phyloP scores from a whole-genome alignment of 2,113 vertebrate species.

The Chaenogobius annularis region DNA sequence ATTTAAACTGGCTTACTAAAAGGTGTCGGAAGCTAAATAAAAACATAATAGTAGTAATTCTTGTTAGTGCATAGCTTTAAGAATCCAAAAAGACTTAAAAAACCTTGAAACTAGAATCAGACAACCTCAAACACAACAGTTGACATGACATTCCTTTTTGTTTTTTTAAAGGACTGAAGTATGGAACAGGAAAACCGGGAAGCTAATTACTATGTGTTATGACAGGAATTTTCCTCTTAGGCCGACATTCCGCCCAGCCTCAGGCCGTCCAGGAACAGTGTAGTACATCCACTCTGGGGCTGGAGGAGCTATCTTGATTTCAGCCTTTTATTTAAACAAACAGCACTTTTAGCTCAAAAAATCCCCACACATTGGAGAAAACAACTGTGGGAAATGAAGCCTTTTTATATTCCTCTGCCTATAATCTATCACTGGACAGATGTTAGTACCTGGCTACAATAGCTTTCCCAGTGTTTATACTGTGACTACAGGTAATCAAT shows the following conservation, averaged over 20 bases:
- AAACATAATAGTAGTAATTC: too few species aligned
- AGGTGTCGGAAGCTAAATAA: too few species aligned
- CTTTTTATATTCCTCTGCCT: not conserved
- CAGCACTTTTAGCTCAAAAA: not conserved
- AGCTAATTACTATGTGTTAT: not conserved
- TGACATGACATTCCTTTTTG: not conserved
- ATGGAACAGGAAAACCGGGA: not conserved
- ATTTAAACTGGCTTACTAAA: too few species aligned
- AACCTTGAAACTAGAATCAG: too few species aligned
- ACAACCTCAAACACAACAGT: too few species aligned
- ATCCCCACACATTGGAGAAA: not conserved
- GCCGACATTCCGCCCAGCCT: not conserved
- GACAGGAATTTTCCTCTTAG: not conserved
- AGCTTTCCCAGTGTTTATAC: too few species aligned
- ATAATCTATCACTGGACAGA: not conserved
- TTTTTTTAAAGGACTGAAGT: not conserved
- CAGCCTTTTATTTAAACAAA: not conserved
- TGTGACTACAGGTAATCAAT: too few species aligned
- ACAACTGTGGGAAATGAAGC: conserved; percentile 6
- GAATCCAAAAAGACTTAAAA: too few species aligned
- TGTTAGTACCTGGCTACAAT: too few species aligned
- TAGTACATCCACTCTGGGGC: not conserved
- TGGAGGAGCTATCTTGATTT: not conserved
- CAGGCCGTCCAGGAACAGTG: too few species aligned
- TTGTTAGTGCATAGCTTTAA: too few species aligned